Base-by-base conservation (phyloP, 2,797 vertebrate genomes). In the Aldrovandia affinis region DNA sequence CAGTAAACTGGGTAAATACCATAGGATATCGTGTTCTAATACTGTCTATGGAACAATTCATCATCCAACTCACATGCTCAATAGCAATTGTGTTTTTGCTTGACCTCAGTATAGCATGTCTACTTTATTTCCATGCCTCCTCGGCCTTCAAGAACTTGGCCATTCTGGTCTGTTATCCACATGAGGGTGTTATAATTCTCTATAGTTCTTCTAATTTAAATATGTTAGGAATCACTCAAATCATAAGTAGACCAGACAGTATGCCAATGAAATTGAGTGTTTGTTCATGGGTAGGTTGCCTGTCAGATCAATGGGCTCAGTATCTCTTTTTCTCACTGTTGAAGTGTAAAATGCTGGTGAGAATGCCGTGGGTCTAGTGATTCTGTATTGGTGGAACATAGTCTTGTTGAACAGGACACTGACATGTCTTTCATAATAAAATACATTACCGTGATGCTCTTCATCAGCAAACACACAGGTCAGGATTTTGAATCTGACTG, bases 1-100 rank as follows among this genome's bases (percentile, higher is more conserved):
- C 78, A 79, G 28, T 87, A 84, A 88, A 57, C 1, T 1, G 78
- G 65, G 47, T 82, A 15, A 50, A 81, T 33, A 68, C 73, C 12
- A 68, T 80, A 83, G 54, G 77, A 85, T 50, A 73, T 22, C 47
- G 8, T 39, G 20, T 4, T 25, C 68, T 22, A 52, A 28, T 9
- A 28, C 42, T 59, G 68, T 52, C 44, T 22, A 36, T 25, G 7
- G 18, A 25, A 44, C 50, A 50, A 28, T 7, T 39, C 18, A 54
- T 54, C 4, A 63, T 30, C 33, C 47, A 50, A 50, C 6, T 12
- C 6, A 50, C 47, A 50, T n/a, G n/a, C 25, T n/a, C 12, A 42
- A 44, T 50, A 81, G 50, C 47, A 73, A 63, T 70, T 25, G 10
- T 44, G 12, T 68, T 55, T 75, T 70, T 39, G 9, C 47, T 22